Percentiles rank a stretch among this genome's conserved stretches.
phyloP scores from a whole-genome alignment of 2,113 vertebrate genomes.

The Quiscalus mexicanus region DNA sequence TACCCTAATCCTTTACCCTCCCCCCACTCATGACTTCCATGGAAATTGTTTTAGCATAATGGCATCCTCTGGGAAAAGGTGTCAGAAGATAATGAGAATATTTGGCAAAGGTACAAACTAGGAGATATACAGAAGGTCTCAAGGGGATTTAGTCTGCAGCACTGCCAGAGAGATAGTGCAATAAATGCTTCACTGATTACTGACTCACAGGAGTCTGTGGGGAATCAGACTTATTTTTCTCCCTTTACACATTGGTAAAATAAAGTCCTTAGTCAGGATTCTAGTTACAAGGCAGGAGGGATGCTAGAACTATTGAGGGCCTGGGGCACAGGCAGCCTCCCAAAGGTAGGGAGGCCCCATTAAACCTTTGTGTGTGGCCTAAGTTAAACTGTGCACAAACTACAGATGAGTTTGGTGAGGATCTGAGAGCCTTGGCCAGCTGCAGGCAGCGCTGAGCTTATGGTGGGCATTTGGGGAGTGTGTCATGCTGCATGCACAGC shows the following conservation, averaged over 20 bases:
- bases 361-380: neutral
- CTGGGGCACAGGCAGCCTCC: neutral
- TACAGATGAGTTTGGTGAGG: neutral
- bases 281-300: neutral
- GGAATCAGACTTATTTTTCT: neutral
- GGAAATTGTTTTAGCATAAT: slow-evolving; percentile 23
- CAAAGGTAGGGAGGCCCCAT: neutral
- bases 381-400: neutral
- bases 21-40: neutral
- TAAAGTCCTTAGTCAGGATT: neutral
- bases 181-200: neutral
- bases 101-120: slow-evolving; percentile 3
- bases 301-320: neutral
- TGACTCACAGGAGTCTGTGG: neutral
- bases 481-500: neutral
- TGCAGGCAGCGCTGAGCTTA: neutral
- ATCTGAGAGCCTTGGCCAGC: neutral
- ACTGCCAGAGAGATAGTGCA: rapidly evolving
- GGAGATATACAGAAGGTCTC: neutral
- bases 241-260: neutral
- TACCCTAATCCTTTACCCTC: neutral
- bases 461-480: neutral
- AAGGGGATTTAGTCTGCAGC: neutral
- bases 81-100: slow-evolving; percentile 21
- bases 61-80: neutral